Evolutionary conservation across 2,113 vertebrate species (phyloP).

Genomic region (Lonchura striata): DNA sequence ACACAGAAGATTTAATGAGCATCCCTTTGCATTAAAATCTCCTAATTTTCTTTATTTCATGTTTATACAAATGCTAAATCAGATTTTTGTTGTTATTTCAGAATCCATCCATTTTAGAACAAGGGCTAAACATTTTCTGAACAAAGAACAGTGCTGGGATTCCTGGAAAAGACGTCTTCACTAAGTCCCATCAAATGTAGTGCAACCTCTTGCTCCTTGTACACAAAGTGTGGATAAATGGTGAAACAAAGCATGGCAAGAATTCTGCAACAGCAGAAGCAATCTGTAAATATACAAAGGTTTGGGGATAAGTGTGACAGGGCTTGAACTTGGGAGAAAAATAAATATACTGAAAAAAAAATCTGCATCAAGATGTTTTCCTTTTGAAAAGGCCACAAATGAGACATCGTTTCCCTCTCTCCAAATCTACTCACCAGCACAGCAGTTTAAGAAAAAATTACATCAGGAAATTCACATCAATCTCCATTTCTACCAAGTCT

Average conservation of each 20-base stretch:
- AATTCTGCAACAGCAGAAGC: neutral
- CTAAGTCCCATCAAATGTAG: neutral
- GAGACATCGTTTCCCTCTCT: neutral
- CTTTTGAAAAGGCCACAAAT: neutral
- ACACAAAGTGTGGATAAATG: rapidly evolving
- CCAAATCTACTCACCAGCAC: neutral
- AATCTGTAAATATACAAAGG: neutral
- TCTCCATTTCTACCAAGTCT: neutral
- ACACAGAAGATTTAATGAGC: neutral
- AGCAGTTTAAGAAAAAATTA: neutral
- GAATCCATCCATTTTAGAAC: neutral
- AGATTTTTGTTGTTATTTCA: neutral
- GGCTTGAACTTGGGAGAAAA: neutral
- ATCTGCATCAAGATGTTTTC: neutral
- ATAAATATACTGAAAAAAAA: neutral
- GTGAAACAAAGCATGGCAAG: neutral
- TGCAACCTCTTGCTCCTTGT: neutral
- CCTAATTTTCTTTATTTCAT: neutral
- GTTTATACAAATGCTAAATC: neutral
- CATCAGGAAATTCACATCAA: neutral
- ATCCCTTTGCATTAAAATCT: neutral
- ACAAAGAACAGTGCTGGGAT: neutral
- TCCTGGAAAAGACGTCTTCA: neutral
- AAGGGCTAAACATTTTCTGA: neutral
- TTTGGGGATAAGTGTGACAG: neutral